A percentile compares a stretch with the other conserved stretches of the same genome.
These are phyloP conservation scores for Loriculus beryllinus DNA, from an alignment of 2,797 vertebrate species.

Conservation along the genomic window DNA sequence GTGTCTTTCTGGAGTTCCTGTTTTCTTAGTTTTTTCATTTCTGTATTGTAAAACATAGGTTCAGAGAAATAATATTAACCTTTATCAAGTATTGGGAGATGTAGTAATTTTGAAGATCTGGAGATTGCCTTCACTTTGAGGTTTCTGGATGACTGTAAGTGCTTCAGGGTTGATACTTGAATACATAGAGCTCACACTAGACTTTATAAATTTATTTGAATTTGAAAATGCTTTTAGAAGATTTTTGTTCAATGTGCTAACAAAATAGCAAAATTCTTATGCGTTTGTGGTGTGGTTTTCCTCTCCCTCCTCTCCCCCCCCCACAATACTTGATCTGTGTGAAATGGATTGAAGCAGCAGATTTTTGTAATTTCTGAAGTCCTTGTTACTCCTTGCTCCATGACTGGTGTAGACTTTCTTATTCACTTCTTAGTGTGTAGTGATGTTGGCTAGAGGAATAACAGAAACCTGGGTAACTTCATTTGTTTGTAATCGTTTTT, in stretches of 20 bases:
- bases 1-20: neutral
- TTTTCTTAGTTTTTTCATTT: neutral
- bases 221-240: neutral
- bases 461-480: neutral
- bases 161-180: neutral
- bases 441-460: neutral
- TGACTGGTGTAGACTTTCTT: rapidly evolving
- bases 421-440: rapidly evolving
- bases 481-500: neutral
- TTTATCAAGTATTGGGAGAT: neutral
- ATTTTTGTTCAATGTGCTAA: rapidly evolving
- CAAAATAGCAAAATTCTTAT: rapidly evolving
- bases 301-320: neutral
- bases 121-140: neutral
- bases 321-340: neutral
- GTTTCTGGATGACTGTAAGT: neutral
- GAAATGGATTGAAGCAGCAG: neutral
- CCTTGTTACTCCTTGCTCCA: rapidly evolving
- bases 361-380: rapidly evolving
- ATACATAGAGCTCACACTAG: rapidly evolving
- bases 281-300: neutral
- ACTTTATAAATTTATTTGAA: neutral
- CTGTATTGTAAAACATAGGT: neutral
- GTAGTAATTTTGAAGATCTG: neutral
- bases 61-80: neutral